These are phyloP conservation scores for Gerris lacustris DNA, from an alignment of 2,888 invertebrate genomes.

Conservation along the genomic window DNA sequence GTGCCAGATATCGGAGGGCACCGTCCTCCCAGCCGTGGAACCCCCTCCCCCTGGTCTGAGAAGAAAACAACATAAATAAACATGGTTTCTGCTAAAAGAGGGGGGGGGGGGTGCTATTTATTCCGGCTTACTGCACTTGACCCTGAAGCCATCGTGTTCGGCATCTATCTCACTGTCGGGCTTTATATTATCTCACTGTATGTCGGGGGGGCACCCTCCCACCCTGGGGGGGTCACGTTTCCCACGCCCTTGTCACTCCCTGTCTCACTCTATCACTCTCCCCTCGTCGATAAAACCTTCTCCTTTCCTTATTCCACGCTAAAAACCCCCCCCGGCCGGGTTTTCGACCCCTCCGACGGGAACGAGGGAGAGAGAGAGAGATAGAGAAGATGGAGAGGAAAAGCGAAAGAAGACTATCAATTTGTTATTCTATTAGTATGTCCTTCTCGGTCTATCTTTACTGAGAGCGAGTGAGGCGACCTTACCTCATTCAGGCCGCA, in stretches of 20 bases:
- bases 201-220: not conserved
- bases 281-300: too few species aligned
- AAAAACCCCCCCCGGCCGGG: too few species aligned
- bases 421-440: not conserved
- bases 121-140: slow-evolving; percentile 1
- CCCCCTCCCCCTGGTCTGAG: not conserved
- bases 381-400: not conserved
- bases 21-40: not conserved
- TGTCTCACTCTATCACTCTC: not conserved
- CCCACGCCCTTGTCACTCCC: slow-evolving; percentile 5
- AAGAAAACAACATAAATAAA: slow-evolving; percentile 1
- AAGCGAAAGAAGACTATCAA: not conserved
- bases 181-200: not conserved
- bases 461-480: not conserved
- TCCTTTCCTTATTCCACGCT: too few species aligned
- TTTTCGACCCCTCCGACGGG: too few species aligned
- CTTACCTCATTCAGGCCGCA: not conserved
- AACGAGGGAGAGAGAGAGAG: not conserved
- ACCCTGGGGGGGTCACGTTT: not conserved
- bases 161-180: not conserved
- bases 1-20: not conserved
- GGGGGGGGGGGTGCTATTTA: not conserved
- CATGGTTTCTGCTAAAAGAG: not conserved
- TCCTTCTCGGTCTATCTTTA: not conserved
- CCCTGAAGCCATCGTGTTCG: not conserved